Percentiles rank a stretch among this genome's conserved stretches.
phyloP scores from a whole-genome alignment of 2,797 vertebrate species.

The Gastrophryne carolinensis region DNA sequence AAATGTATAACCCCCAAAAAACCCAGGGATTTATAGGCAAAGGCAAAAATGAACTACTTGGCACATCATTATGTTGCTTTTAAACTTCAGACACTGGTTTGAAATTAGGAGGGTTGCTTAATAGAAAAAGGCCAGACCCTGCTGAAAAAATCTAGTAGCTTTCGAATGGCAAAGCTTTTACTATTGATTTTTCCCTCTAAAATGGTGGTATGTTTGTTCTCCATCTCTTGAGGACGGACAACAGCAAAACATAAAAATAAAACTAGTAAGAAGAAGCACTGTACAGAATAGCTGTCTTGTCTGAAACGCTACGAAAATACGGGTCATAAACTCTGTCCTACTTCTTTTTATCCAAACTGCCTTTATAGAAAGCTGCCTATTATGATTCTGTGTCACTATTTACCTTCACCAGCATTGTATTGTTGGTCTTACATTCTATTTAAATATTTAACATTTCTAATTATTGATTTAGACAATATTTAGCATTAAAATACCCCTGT shows the following conservation, averaged over 20 bases:
- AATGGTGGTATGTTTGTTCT: constrained; percentile 6
- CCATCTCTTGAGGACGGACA: not conserved
- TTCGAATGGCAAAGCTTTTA: constrained; percentile 28
- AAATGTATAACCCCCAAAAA: not conserved
- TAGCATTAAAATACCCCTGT: too few species aligned
- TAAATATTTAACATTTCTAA: too few species aligned
- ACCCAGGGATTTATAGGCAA: not conserved
- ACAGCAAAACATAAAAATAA: not conserved
- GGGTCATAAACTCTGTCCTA: not conserved
- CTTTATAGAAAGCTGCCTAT: too few species aligned
- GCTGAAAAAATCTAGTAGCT: constrained; percentile 5
- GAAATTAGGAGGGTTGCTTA: not conserved
- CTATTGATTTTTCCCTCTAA: constrained; percentile 25
- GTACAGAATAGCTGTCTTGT: not conserved
- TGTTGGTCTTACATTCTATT: too few species aligned
- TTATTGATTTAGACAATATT: too few species aligned
- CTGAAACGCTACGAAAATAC: not conserved
- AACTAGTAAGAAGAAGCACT: not conserved
- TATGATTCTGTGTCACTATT: too few species aligned
- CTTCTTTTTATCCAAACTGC: too few species aligned
- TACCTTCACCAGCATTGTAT: too few species aligned
- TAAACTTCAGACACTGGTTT: not conserved
- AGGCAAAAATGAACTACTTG: not conserved
- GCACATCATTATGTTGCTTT: not conserved
- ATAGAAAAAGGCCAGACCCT: not conserved